Base-by-base conservation (phyloP, 2,888 invertebrate genomes). In the Silvanus unidentatus region DNA sequence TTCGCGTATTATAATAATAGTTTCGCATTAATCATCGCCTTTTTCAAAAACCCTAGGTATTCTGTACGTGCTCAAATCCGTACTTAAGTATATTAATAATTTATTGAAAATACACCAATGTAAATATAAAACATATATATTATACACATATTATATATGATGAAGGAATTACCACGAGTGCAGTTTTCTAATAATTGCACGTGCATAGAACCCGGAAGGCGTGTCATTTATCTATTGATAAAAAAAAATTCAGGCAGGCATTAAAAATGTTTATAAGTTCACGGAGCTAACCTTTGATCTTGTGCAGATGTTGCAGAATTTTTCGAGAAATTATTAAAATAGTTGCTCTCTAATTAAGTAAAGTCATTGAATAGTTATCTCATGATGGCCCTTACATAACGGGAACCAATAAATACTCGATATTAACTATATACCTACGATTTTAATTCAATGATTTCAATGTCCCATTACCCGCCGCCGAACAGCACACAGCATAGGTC, bases 341-440 rank as follows among this genome's bases (percentile, higher is more conserved):
- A 53, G 60, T 58, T 53, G 60, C 58, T 59, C 62, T 64, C 62
- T 64, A 64, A 64, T 64, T 64, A 63, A 63, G 59, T 53, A 54
- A 54, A 58, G 54, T 59, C 60, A 57, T 57, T 58, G 54, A 57
- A 56, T 57, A 57, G 50, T 60, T 55, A 22, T 22, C n/a, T n/a
- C 22, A 22, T 53, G 55, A 60, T 59, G 57, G 61, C 59, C 59
- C 64, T 16, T 50, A 50, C n/a, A 48, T 44, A 64, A 64, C 65
- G 65, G 64, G 45, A 62, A 54, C 47, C 52, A 52, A 52, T 55
- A 59, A 61, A n/a, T n/a, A n/a, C n/a, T 56, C 60, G 59, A 63
- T 64, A 66, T 60, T 62, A 64, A n/a, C n/a, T n/a, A n/a, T n/a
- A n/a, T n/a, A n/a, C 64, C 63, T 66, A 65, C 62, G 61, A 63